A percentile compares a stretch with the other conserved stretches of the same genome.
These are phyloP conservation scores for Bradypus variegatus DNA, from an alignment of 2,797 vertebrate species.

Conservation along the genomic window DNA sequence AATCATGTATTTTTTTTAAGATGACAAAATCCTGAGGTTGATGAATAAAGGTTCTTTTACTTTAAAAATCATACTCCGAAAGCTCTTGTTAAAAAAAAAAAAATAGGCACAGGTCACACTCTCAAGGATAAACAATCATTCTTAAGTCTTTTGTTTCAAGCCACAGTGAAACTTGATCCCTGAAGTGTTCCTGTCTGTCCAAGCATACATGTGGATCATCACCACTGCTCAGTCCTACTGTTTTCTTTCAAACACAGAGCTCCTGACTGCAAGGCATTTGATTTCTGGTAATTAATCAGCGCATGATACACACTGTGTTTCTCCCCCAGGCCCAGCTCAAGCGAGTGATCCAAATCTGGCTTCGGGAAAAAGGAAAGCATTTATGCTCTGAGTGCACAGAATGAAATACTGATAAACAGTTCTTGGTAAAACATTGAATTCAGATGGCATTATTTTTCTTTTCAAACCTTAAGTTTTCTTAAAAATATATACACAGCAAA, in stretches of 20 bases:
- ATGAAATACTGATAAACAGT: conserved; percentile 69
- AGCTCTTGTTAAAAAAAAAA: conserved; percentile 59
- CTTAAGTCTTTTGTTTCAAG: conserved; percentile 72
- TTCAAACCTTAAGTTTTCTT: conserved; percentile 32
- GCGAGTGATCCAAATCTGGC: conserved; percentile 76
- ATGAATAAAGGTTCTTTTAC: conserved; percentile 64
- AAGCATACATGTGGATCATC: conserved; percentile 61
- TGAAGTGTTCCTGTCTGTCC: conserved; percentile 64
- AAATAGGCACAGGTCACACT: conserved; percentile 67
- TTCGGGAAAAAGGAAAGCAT: conserved; percentile 71
- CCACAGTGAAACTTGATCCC: conserved; percentile 71
- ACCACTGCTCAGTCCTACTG: conserved; percentile 54
- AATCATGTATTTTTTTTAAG: conserved; percentile 58
- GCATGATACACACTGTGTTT: conserved; percentile 75
- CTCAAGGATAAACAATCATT: conserved; percentile 74
- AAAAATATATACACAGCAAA: conserved; percentile 25
- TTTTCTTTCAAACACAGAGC: conserved; percentile 66
- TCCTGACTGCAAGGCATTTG: conserved; percentile 76
- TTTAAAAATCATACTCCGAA: conserved; percentile 71
- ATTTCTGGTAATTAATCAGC: conserved; percentile 81
- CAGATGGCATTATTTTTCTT: conserved; percentile 57
- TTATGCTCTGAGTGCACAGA: conserved; percentile 68
- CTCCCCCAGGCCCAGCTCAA: conserved; percentile 72
- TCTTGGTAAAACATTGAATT: conserved; percentile 67
- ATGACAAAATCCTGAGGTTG: conserved; percentile 63